A percentile compares a stretch with the other conserved stretches of the same genome.
These are phyloP conservation scores for Drosophila falleni DNA, from an alignment of 2,888 invertebrate genomes.

Conservation along the genomic window DNA sequence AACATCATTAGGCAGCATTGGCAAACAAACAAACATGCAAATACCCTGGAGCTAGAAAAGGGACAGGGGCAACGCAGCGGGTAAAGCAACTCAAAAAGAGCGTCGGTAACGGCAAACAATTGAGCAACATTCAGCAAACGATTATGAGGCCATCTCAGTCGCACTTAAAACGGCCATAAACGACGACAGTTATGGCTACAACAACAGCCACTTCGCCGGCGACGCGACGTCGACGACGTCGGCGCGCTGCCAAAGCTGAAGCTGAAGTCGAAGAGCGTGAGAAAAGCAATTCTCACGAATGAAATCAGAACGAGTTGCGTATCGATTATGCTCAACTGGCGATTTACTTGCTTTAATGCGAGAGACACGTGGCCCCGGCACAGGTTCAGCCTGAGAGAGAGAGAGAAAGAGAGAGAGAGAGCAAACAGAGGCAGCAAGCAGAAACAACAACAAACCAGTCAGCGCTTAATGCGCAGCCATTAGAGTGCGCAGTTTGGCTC, in stretches of 20 bases:
- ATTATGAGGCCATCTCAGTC: constrained; percentile 86
- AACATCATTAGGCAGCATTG: constrained; percentile 62
- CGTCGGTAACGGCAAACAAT: constrained; percentile 70
- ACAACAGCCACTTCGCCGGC: constrained; percentile 48
- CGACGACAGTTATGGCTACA: constrained; percentile 82
- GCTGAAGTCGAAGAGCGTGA: constrained; percentile 72
- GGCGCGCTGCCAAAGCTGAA: constrained; percentile 50
- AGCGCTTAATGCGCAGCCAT: constrained; percentile 63
- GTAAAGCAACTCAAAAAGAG: constrained; percentile 33
- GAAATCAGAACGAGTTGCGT: constrained; percentile 73
- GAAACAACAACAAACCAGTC: constrained; percentile 40
- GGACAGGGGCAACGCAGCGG: neutral
- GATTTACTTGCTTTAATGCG: constrained; percentile 79
- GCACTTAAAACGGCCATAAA: constrained; percentile 85
- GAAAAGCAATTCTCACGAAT: constrained; percentile 81
- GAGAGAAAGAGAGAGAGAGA: constrained; percentile 12
- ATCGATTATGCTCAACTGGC: constrained; percentile 82
- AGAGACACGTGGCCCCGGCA: constrained; percentile 77
- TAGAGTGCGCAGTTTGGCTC: constrained; percentile 69
- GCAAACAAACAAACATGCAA: constrained; percentile 64
- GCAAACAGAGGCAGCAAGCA: constrained; percentile 21
- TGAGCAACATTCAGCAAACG: constrained; percentile 84
- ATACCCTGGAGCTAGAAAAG: constrained; percentile 23
- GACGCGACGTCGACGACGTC: constrained; percentile 34
- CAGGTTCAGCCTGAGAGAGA: constrained; percentile 44